Conservation (phyloP, 2,113 vertebrate species). For the Seriola aureovittata region DNA sequence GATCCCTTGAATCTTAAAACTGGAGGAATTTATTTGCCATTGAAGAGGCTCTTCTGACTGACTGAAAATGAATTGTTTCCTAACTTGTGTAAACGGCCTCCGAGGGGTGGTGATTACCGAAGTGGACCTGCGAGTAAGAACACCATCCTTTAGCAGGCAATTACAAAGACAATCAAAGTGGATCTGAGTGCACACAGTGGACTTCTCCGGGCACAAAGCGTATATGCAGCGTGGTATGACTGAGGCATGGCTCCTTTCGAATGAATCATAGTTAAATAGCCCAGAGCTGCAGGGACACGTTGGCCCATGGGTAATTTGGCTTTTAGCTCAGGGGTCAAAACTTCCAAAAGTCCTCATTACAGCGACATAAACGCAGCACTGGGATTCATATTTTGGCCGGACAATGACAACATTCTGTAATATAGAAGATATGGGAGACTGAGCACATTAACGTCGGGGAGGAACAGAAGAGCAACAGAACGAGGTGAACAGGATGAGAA, state of each 20-base stretch:
- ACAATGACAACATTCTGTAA: not conserved
- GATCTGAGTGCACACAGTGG: not conserved
- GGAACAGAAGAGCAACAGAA: not conserved
- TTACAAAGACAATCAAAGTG: conserved; percentile 3
- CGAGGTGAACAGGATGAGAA: conserved; percentile 19
- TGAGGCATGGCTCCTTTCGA: not conserved
- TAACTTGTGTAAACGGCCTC: conserved; percentile 15
- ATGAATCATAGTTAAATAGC: conserved; percentile 3
- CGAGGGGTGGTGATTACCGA: conserved; percentile 28
- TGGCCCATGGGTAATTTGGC: not conserved
- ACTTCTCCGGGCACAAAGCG: not conserved
- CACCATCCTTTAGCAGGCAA: not conserved
- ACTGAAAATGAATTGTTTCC: conserved; percentile 45
- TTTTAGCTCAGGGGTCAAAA: conserved; percentile 16
- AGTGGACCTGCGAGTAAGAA: conserved; percentile 32
- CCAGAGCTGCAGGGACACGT: not conserved
- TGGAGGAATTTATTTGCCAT: conserved; percentile 10
- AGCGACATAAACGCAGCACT: not conserved
- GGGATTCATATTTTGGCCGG: conserved; percentile 2
- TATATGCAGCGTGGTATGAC: not conserved
- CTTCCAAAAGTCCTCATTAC: conserved; percentile 20
- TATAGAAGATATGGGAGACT: not conserved
- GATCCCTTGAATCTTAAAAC: conserved; percentile 1
- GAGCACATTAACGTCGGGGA: not conserved
- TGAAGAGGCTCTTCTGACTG: conserved; percentile 19